These are phyloP conservation scores for Tridacna crocea DNA, from an alignment of 2,888 invertebrate genomes.

Conservation along the genomic window DNA sequence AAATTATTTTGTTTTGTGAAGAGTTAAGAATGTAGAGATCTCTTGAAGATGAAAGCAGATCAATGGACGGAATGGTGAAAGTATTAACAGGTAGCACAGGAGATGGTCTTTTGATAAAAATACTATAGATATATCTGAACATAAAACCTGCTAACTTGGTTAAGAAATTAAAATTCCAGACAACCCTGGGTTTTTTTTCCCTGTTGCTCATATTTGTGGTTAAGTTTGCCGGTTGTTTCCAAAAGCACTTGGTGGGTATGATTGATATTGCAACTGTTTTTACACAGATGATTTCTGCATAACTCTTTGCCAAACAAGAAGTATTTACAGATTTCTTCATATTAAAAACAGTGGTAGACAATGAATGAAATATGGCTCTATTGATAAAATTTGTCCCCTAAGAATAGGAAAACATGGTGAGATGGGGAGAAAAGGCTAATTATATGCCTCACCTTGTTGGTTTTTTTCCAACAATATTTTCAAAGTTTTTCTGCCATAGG, in stretches of 20 bases:
- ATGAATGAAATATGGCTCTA: too few relatives aligned
- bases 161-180: slow-evolving; percentile 7
- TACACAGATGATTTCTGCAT: neutral
- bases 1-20: too few relatives aligned
- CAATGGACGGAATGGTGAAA: neutral
- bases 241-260: neutral
- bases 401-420: too few relatives aligned
- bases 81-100: neutral
- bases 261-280: slow-evolving; percentile 30
- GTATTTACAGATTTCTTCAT: too few relatives aligned
- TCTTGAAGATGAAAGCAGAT: neutral
- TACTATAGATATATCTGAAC: neutral
- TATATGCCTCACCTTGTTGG: too few relatives aligned
- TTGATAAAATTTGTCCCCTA: too few relatives aligned
- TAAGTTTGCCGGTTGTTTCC: neutral
- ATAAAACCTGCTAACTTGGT: neutral
- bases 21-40: too few relatives aligned
- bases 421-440: too few relatives aligned
- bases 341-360: too few relatives aligned
- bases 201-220: neutral
- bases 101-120: neutral
- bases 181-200: neutral
- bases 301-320: too few relatives aligned
- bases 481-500: too few relatives aligned
- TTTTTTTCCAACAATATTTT: too few relatives aligned